phyloP scores from a whole-genome alignment of 2,113 vertebrate genomes.

The Dicentrarchus labrax region DNA sequence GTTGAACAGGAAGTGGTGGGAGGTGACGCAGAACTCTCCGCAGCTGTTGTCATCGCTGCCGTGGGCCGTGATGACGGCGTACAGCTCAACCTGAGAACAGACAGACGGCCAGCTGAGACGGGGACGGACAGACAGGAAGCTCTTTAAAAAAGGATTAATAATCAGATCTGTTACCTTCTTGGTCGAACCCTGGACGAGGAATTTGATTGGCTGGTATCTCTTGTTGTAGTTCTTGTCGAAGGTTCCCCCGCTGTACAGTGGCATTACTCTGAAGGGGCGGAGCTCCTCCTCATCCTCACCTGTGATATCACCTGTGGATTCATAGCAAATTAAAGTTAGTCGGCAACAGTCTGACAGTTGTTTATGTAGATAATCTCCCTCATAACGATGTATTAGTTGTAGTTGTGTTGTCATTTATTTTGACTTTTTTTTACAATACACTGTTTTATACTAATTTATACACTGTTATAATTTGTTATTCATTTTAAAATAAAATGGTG shows the following conservation, averaged over 20 bases:
- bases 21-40: slow-evolving; percentile 87
- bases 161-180: slow-evolving; percentile 75
- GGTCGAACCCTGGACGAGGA: slow-evolving; percentile 72
- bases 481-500: too few relatives aligned
- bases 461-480: too few relatives aligned
- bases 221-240: slow-evolving; percentile 86
- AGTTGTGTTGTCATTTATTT: too few relatives aligned
- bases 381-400: too few relatives aligned
- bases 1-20: slow-evolving; percentile 85
- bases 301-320: slow-evolving; percentile 26
- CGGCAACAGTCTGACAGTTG: too few relatives aligned
- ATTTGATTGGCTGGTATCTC: slow-evolving; percentile 77
- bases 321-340: too few relatives aligned
- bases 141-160: fast-evolving
- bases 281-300: slow-evolving; percentile 30
- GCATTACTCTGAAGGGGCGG: slow-evolving; percentile 73
- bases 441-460: too few relatives aligned
- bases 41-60: slow-evolving; percentile 85
- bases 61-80: slow-evolving; percentile 86
- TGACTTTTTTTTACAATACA: too few relatives aligned
- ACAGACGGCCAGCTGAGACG: background rate
- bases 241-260: slow-evolving; percentile 82
- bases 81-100: slow-evolving; percentile 83
- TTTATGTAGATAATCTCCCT: too few relatives aligned
- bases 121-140: background rate